Conservation (phyloP, 2,888 invertebrate genomes). For the Coenonympha arcania region DNA sequence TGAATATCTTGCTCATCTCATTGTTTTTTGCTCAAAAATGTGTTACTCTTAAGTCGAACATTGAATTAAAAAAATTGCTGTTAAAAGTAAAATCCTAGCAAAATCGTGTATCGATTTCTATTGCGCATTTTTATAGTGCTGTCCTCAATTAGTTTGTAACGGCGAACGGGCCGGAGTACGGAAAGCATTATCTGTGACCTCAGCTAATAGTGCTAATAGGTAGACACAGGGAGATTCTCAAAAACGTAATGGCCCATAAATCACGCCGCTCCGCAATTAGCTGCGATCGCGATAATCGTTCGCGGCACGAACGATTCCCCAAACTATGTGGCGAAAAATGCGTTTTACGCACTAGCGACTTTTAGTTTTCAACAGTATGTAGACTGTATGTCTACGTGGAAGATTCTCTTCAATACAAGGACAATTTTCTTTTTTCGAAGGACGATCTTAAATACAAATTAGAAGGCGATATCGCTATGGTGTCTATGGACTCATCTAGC, state of each 20-base stretch:
- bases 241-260: conserved; percentile 24
- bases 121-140: not conserved
- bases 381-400: too few relatives aligned
- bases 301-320: conserved; percentile 15
- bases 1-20: too few relatives aligned
- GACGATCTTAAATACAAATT: too few relatives aligned
- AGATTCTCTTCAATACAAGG: too few relatives aligned
- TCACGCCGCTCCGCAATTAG: conserved; percentile 29
- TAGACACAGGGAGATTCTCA: conserved; percentile 18
- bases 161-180: conserved; percentile 19
- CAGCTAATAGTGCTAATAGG: too few relatives aligned
- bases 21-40: too few relatives aligned
- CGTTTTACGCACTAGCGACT: not conserved
- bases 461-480: too few relatives aligned
- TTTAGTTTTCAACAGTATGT: not conserved
- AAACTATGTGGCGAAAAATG: conserved; percentile 5
- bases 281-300: conserved; percentile 30
- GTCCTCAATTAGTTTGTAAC: conserved; percentile 20
- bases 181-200: conserved; percentile 26
- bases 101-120: not conserved
- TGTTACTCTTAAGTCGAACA: too few relatives aligned
- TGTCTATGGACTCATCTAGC: too few relatives aligned
- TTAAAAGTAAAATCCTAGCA: too few relatives aligned
- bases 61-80: too few relatives aligned
- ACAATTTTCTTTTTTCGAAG: too few relatives aligned